A percentile compares a stretch with the other conserved stretches of the same genome.
Evolutionary conservation across 2,797 vertebrate species (phyloP).

Genomic region (Rachycentron canadum): DNA sequence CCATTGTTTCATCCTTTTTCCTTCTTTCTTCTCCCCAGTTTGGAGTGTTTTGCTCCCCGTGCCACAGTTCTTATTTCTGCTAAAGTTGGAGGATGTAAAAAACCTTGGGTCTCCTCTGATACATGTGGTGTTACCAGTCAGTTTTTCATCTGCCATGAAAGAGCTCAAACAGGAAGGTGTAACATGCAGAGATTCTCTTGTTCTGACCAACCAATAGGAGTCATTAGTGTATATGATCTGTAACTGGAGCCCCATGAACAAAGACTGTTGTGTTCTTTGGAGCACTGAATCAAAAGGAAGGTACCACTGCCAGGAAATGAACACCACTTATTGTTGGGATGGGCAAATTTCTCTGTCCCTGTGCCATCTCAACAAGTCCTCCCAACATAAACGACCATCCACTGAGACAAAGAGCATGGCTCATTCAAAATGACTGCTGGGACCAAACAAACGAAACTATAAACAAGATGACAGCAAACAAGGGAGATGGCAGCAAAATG

Average conservation of each 20-base stretch:
- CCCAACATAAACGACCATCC: background rate
- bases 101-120: slow-evolving; percentile 10
- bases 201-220: background rate
- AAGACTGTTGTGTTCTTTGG: too few relatives aligned
- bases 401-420: too few relatives aligned
- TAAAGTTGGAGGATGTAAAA: slow-evolving; percentile 13
- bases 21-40: slow-evolving; percentile 5
- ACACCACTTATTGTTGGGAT: background rate
- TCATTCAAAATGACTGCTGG: too few relatives aligned
- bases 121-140: background rate
- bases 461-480: too few relatives aligned
- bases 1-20: slow-evolving; percentile 23
- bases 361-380: background rate
- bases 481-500: too few relatives aligned
- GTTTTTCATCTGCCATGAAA: background rate
- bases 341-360: background rate
- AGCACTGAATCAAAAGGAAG: too few relatives aligned
- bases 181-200: background rate
- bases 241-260: background rate
- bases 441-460: too few relatives aligned
- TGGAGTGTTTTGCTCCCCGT: background rate
- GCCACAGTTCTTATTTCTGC: background rate
- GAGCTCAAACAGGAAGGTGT: background rate
- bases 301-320: slow-evolving; percentile 2
- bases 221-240: slow-evolving; percentile 7